Percentiles rank a stretch among this genome's conserved stretches.
Evolutionary conservation across 2,888 invertebrate genomes (phyloP).

Genomic region (Apodemia zela): DNA sequence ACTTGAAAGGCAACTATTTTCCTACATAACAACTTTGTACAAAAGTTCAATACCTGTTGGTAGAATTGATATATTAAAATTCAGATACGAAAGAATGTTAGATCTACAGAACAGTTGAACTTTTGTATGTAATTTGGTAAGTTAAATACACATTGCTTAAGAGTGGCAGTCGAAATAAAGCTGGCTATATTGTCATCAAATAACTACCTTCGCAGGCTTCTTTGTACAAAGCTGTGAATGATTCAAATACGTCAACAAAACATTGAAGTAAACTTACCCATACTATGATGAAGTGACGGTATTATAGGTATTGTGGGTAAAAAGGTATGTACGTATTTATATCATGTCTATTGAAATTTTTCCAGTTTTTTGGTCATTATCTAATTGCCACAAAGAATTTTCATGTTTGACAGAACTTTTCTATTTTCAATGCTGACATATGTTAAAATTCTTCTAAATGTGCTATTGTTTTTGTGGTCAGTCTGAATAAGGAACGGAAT

Average conservation of each 20-base stretch:
- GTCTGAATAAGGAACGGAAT: not conserved
- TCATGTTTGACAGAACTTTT: constrained; percentile 51
- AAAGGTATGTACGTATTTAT: constrained; percentile 20
- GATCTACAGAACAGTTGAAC: constrained; percentile 45
- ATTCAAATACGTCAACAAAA: constrained; percentile 28
- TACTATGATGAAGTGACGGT: constrained; percentile 35
- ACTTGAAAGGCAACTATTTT: not conserved
- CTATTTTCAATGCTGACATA: constrained; percentile 63
- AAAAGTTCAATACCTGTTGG: constrained; percentile 62
- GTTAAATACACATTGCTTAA: constrained; percentile 21
- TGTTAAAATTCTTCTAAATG: constrained; percentile 29
- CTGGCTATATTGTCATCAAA: constrained; percentile 46
- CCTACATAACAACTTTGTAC: constrained; percentile 59
- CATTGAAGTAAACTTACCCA: constrained; percentile 51
- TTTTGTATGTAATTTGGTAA: constrained; percentile 47
- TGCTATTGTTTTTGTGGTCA: constrained; percentile 25
- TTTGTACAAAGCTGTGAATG: constrained; percentile 70
- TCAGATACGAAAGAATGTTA: not conserved
- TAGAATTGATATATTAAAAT: constrained; percentile 26
- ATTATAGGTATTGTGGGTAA: constrained; percentile 18
- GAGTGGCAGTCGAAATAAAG: constrained; percentile 53
- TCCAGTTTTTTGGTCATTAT: constrained; percentile 38
- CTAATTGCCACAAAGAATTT: constrained; percentile 46
- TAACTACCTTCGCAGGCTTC: constrained; percentile 43
- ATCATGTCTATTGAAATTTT: constrained; percentile 31